Conservation (phyloP, 2,797 vertebrate species). For the Leptoclinus maculatus region DNA sequence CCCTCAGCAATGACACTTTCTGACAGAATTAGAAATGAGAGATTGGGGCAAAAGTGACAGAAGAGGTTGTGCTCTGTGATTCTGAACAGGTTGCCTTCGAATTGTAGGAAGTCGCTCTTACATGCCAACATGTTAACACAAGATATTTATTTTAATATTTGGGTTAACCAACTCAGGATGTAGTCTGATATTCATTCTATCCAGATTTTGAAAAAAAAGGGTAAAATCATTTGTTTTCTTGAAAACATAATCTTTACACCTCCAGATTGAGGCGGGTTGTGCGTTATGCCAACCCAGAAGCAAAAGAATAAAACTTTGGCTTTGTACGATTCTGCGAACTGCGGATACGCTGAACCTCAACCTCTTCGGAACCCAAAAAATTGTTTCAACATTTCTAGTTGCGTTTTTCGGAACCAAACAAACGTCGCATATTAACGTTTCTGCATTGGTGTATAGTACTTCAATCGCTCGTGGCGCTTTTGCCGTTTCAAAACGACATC, state of each 20-base stretch:
- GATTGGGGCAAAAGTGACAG: slow-evolving; percentile 23
- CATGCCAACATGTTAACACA: background rate
- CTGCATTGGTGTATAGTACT: background rate
- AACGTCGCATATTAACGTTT: background rate
- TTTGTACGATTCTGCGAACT: background rate
- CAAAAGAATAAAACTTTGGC: background rate
- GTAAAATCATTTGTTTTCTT: background rate
- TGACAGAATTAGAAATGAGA: slow-evolving; percentile 32
- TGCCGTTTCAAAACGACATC: background rate
- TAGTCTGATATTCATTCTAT: background rate
- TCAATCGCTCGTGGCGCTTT: background rate
- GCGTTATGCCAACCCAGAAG: background rate
- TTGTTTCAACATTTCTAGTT: background rate
- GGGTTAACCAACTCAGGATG: background rate
- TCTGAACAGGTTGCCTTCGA: slow-evolving; percentile 9
- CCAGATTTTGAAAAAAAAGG: background rate
- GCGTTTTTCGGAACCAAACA: background rate
- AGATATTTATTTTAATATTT: background rate
- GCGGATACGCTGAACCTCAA: background rate
- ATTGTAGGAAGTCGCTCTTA: background rate
- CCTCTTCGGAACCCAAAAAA: background rate
- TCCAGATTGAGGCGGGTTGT: background rate
- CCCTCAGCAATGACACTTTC: slow-evolving; percentile 11
- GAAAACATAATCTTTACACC: background rate
- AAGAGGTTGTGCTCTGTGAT: background rate